Evolutionary conservation across 2,113 vertebrate species (phyloP), one percentile per base, ranked within the genome.

Genomic region (Gavialis gangeticus): DNA sequence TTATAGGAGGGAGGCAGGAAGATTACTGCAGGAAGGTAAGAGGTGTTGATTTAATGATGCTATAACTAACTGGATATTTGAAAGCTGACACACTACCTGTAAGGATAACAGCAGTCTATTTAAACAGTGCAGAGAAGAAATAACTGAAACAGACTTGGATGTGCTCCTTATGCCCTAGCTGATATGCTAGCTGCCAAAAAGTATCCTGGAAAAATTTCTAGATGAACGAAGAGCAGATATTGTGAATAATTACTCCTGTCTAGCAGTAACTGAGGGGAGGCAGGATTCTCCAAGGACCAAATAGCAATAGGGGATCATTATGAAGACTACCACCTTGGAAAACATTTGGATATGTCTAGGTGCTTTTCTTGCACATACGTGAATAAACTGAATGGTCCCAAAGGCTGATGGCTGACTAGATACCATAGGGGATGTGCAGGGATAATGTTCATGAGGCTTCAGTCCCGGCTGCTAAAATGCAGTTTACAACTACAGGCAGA

Each of bases 41-140:
- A 67, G 87, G 67, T 3, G 89, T 90, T 94, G 92, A 91, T 94
- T 92, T 91, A 87, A 80, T 37, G 82, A 79, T 84, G 82, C 90
- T 87, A 2, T 90, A 82, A 85, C 2, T 7, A 89, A 81, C 79
- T 71, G 87, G 71, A 2, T 0, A 24, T 67, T 28, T 87, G 81
- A 5, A 69, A 89, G 92, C 86, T 89, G 88, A 94, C 79, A 82
- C 82, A 94, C 82, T 57, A 84, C 75, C 87, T 86, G 0, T 59
- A 67, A 86, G 87, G 81, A 79, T 59, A 90, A 71, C 59, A 69
- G 79, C 92, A 79, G 78, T 46, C 66, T 82, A 21, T 69, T 92
- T 69, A 62, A 79, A 77, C 21, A 58, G 69, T 55, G 8, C 87
- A 85, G 69, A 56, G 59, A 57, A 75, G 71, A 57, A 57, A 79